phyloP scores from a whole-genome alignment of 2,888 invertebrate genomes.

The Hypomecis punctinalis region DNA sequence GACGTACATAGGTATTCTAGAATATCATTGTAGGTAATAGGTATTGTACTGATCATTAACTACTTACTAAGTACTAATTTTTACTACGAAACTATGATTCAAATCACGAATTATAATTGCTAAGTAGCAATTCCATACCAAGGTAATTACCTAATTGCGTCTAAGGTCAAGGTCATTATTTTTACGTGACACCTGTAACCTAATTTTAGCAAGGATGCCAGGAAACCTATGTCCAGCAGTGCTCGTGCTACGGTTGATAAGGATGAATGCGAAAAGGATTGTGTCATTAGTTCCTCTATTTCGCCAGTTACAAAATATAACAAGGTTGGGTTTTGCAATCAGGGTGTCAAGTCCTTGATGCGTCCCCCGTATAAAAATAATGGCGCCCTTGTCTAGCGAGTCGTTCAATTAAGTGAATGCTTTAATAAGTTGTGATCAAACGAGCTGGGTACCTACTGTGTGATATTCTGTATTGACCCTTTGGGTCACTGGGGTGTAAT shows the following conservation, averaged over 20 bases:
- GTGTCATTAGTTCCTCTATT: neutral
- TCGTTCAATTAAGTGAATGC: constrained; percentile 65
- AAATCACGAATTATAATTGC: too few species aligned
- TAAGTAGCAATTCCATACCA: too few species aligned
- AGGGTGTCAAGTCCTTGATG: constrained; percentile 14
- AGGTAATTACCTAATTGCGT: too few species aligned
- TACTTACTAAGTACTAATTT: too few species aligned
- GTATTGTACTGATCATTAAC: too few species aligned
- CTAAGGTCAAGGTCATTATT: too few species aligned
- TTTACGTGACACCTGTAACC: too few species aligned
- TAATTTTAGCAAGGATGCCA: too few species aligned
- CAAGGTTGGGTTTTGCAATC: neutral
- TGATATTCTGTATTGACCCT: constrained; percentile 1
- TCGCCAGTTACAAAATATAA: neutral
- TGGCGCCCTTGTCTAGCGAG: constrained; percentile 44
- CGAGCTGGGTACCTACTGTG: neutral
- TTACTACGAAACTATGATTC: too few species aligned
- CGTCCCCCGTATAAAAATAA: constrained; percentile 41
- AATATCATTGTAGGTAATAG: too few species aligned
- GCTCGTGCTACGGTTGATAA: neutral
- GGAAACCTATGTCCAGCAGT: too few species aligned
- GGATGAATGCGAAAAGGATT: neutral
- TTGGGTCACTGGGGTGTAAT: neutral
- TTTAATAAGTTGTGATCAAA: constrained; percentile 58
- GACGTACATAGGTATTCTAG: too few species aligned